Percentiles rank a stretch among this genome's conserved stretches.
phyloP scores from a whole-genome alignment of 2,888 invertebrate genomes.

The Noctua comes region DNA sequence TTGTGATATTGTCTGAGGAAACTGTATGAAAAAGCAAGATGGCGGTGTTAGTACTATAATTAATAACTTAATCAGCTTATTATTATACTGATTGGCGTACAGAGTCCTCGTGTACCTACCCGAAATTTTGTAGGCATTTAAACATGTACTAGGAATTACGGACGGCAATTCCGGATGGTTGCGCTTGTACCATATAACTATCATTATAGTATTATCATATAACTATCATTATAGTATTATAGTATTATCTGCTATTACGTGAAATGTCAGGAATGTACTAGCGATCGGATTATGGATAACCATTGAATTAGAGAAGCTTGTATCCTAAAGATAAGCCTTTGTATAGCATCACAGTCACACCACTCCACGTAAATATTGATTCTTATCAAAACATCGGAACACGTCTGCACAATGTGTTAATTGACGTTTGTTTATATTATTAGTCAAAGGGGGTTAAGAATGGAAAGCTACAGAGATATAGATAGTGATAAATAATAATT shows the following conservation, averaged over 20 bases:
- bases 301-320: slow-evolving; percentile 28
- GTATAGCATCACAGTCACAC: slow-evolving; percentile 19
- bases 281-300: slow-evolving; percentile 23
- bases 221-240: slow-evolving; percentile 32
- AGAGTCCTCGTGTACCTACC: slow-evolving; percentile 1
- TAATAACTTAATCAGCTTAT: neutral
- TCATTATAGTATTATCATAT: slow-evolving; percentile 29
- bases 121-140: slow-evolving; percentile 6
- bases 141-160: slow-evolving; percentile 4
- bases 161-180: slow-evolving; percentile 3
- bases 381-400: slow-evolving; percentile 36
- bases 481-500: slow-evolving; percentile 66
- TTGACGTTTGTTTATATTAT: slow-evolving; percentile 50
- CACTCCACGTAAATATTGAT: slow-evolving; percentile 43
- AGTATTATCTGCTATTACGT: slow-evolving; percentile 33
- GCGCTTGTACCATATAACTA: slow-evolving; percentile 14
- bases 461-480: slow-evolving; percentile 71
- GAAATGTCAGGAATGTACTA: slow-evolving; percentile 42
- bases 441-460: slow-evolving; percentile 49
- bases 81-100: neutral
- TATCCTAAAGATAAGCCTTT: slow-evolving; percentile 35
- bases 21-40: neutral
- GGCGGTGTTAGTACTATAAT: neutral
- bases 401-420: slow-evolving; percentile 49
- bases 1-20: neutral